A percentile compares a stretch with the other conserved stretches of the same genome.
phyloP scores from a whole-genome alignment of 2,888 invertebrate species.

The Eristalinus aeneus region DNA sequence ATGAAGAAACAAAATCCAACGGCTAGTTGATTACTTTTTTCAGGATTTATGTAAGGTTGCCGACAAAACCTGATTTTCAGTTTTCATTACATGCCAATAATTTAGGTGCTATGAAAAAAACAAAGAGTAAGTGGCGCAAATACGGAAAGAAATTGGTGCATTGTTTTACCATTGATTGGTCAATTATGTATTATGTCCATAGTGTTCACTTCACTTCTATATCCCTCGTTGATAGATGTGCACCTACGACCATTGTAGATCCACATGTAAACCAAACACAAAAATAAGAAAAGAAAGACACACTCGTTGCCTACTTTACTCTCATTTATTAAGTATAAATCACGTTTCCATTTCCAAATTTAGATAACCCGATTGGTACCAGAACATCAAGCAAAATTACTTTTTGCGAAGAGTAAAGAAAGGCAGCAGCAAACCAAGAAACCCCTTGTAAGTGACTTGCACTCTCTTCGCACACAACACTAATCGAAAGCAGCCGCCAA shows the following conservation, averaged over 20 bases:
- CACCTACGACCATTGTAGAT: not conserved
- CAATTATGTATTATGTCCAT: too few relatives aligned
- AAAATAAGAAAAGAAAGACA: not conserved
- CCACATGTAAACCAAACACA: not conserved
- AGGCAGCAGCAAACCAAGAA: slow-evolving; percentile 25
- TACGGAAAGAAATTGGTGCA: too few relatives aligned
- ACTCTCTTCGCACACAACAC: not conserved
- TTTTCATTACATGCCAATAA: too few relatives aligned
- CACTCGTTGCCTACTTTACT: not conserved
- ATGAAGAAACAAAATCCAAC: too few relatives aligned
- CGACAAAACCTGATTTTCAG: too few relatives aligned
- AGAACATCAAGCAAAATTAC: slow-evolving; percentile 74
- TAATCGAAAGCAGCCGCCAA: not conserved
- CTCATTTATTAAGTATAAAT: not conserved
- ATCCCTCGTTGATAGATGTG: too few relatives aligned
- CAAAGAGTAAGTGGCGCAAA: too few relatives aligned
- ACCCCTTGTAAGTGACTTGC: slow-evolving; percentile 53
- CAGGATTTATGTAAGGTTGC: too few relatives aligned
- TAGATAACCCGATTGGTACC: slow-evolving; percentile 78
- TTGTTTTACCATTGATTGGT: too few relatives aligned
- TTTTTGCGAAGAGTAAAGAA: slow-evolving; percentile 19
- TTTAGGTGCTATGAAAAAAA: too few relatives aligned
- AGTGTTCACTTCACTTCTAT: too few relatives aligned
- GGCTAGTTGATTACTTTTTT: too few relatives aligned
- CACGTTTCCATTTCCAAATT: slow-evolving; percentile 47